phyloP scores from a whole-genome alignment of 2,888 invertebrate species.

The Charanyca ferruginea region DNA sequence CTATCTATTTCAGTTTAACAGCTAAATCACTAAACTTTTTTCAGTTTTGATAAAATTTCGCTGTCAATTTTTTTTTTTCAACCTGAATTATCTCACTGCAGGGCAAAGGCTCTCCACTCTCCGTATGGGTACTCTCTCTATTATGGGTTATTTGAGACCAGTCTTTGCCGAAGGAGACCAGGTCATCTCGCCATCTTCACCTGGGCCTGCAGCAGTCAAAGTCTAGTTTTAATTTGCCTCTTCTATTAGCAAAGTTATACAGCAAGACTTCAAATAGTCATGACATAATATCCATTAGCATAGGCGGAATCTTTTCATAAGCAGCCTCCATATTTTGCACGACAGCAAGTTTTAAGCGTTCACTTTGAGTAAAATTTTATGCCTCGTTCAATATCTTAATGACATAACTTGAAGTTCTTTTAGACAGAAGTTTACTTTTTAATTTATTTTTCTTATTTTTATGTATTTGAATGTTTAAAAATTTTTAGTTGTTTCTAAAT shows the following conservation, averaged over 20 bases:
- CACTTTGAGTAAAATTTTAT: constrained; percentile 39
- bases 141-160: too few relatives aligned
- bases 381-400: constrained; percentile 43
- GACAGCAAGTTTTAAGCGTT: constrained; percentile 39
- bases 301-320: constrained; percentile 18
- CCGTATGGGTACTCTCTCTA: too few relatives aligned
- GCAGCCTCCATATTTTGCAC: constrained; percentile 19
- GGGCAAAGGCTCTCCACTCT: too few relatives aligned
- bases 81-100: too few relatives aligned
- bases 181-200: too few relatives aligned
- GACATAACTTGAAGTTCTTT: constrained; percentile 29
- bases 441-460: background rate
- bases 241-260: background rate
- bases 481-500: background rate
- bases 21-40: too few relatives aligned
- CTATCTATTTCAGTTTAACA: too few relatives aligned
- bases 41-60: too few relatives aligned
- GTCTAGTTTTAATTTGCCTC: background rate
- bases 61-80: too few relatives aligned
- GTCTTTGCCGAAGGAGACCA: too few relatives aligned
- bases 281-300: constrained; percentile 15
- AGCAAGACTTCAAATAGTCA: background rate
- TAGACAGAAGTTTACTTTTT: background rate
- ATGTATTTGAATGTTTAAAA: background rate
- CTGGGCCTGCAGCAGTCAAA: too few relatives aligned